Base-by-base conservation (phyloP, 2,797 vertebrate species). In the Sebastes ruberrimus region DNA sequence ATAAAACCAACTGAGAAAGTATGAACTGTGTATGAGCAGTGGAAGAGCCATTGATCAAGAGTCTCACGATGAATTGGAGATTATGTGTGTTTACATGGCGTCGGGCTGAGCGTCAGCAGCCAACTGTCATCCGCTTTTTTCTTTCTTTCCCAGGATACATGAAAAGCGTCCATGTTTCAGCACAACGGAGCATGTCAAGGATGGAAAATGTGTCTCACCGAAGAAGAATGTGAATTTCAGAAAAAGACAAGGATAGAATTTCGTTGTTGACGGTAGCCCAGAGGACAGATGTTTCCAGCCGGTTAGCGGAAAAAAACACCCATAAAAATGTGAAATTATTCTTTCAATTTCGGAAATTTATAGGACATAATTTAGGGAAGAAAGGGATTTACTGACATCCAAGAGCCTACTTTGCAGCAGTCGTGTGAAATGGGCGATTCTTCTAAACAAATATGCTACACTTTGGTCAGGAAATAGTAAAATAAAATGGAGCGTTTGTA, bases 181-280 rank as follows among this genome's bases (percentile, higher is more conserved):
- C 69, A 60, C 65, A 27, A 13, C 33, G 23, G 59, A 71, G 53
- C 63, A 66, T 35, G 77, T 88, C 78, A 84, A 81, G 60, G 68
- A 56, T 25, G 90, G 88, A 92, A 92, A 93, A 88, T 76, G 32
- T 66, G 67, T 59, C 83, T 88, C 85, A 90, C 60, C 61, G 22
- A 81, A 81, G 46, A 89, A 82, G 82, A 86, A 91, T 84, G 86
- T 81, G 66, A 78, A 85, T 83, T 83, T 76, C 13, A 83, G 85
- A 52, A 65, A 84, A 84, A 89, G 75, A 83, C 79, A 63, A 76
- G 74, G 71, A 61, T 70, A 69, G 83, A 83, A 78, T 86, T 73
- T 83, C 38, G 16, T 57, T 80, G 82, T 76, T 83, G 79, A 87
- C 75, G 56, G 70, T 56, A 74, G 68, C 72, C 52, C 25, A 67